These are phyloP conservation scores for Amphilophus citrinellus DNA, from an alignment of 2,113 vertebrate genomes.

Conservation along the genomic window DNA sequence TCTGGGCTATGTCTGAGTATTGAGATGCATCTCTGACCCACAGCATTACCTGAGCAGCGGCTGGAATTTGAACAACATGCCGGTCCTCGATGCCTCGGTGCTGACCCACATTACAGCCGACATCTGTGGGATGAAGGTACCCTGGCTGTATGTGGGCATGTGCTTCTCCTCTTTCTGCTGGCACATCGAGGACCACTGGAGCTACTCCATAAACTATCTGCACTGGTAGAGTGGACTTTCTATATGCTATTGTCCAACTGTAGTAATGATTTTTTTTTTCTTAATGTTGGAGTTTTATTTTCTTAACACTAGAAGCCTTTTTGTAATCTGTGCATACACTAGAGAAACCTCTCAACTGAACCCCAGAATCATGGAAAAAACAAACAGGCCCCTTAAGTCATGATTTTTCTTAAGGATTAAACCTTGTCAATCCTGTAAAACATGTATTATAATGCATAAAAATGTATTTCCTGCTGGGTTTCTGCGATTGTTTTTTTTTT, in stretches of 20 bases:
- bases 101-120: slow-evolving; percentile 96
- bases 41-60: slow-evolving; percentile 95
- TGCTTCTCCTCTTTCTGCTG: slow-evolving; percentile 99
- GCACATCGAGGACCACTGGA: slow-evolving; percentile 99
- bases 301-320: background rate
- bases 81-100: slow-evolving; percentile 95
- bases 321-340: background rate
- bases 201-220: slow-evolving; percentile 98
- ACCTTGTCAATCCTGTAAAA: background rate
- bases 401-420: too few relatives aligned
- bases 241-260: background rate
- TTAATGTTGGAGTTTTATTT: background rate
- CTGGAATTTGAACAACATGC: slow-evolving; percentile 99
- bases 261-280: background rate
- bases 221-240: slow-evolving; percentile 86
- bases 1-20: background rate
- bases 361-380: background rate
- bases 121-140: slow-evolving; percentile 99
- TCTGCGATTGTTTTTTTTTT: background rate
- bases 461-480: background rate
- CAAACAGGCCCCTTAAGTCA: background rate
- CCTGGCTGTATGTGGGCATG: slow-evolving; percentile 99
- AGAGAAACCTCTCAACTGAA: background rate
- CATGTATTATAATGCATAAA: background rate
- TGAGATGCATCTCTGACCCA: slow-evolving; percentile 43